These are phyloP conservation scores for Pheosia tremula DNA, from an alignment of 2,888 invertebrate genomes.

Conservation along the genomic window DNA sequence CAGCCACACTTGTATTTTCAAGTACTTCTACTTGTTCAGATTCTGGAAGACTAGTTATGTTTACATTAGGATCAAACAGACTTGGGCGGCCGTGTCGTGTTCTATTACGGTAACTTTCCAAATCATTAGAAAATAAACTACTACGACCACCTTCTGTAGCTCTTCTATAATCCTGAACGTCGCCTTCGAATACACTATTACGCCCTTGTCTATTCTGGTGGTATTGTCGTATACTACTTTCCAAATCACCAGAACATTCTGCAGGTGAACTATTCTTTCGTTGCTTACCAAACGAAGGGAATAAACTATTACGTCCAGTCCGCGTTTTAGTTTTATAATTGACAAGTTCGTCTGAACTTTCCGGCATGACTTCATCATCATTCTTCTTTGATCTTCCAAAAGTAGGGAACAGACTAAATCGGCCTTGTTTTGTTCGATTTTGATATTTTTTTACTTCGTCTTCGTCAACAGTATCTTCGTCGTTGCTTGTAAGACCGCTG, in stretches of 20 bases:
- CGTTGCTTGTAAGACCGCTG: slow-evolving; percentile 60
- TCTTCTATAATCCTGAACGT: slow-evolving; percentile 45
- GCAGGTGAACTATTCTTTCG: slow-evolving; percentile 65
- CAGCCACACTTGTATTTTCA: slow-evolving; percentile 93
- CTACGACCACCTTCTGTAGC: no score
- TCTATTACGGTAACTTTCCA: slow-evolving; percentile 69
- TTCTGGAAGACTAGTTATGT: slow-evolving; percentile 67
- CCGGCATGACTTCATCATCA: slow-evolving; percentile 72
- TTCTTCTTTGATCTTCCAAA: slow-evolving; percentile 68
- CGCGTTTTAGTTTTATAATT: slow-evolving; percentile 74
- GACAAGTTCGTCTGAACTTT: slow-evolving; percentile 75
- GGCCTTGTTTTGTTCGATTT: slow-evolving; percentile 71
- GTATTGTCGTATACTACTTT: slow-evolving; percentile 72
- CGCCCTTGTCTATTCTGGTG: slow-evolving; percentile 62
- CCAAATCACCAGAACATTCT: slow-evolving; percentile 61
- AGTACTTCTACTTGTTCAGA: slow-evolving; percentile 85
- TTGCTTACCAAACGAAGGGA: slow-evolving; percentile 74
- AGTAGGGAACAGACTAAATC: slow-evolving; percentile 73
- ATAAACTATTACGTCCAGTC: slow-evolving; percentile 67
- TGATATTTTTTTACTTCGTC: slow-evolving; percentile 74
- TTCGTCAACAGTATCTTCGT: slow-evolving; percentile 70
- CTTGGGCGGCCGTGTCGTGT: slow-evolving; percentile 74
- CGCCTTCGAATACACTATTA: slow-evolving; percentile 59
- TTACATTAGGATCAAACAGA: slow-evolving; percentile 75
- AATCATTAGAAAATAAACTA: slow-evolving; percentile 46